Conservation (phyloP, 2,888 invertebrate genomes). For the Muschampia plurimacula region DNA sequence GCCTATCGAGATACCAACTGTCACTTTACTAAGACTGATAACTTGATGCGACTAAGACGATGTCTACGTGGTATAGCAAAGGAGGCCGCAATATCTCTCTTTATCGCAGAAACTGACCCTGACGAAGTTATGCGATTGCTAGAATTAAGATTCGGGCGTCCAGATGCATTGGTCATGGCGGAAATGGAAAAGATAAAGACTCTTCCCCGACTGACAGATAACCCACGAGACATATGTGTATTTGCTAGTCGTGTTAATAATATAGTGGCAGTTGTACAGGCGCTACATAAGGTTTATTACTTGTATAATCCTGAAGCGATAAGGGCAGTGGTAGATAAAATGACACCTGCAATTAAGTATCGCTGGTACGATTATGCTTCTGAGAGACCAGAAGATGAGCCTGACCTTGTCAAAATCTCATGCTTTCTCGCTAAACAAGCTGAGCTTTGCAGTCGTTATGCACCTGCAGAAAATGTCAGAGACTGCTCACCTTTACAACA, state of each 20-base stretch:
- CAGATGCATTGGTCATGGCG: not conserved
- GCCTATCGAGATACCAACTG: constrained; percentile 5
- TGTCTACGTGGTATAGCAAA: not conserved
- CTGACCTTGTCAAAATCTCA: not conserved
- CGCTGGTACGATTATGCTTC: constrained; percentile 1
- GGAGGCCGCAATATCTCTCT: constrained; percentile 2
- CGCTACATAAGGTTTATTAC: not conserved
- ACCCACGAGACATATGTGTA: not conserved
- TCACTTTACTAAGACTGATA: not conserved
- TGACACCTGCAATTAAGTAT: not conserved
- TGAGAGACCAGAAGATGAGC: not conserved
- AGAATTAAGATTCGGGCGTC: not conserved
- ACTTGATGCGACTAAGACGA: not conserved
- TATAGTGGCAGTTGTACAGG: not conserved
- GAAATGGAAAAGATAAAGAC: not conserved
- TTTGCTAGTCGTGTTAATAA: constrained; percentile 2
- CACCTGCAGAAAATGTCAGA: not conserved
- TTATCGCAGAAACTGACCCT: constrained; percentile 3
- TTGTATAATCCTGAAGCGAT: not conserved
- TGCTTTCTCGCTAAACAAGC: not conserved
- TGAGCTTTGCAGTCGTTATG: constrained; percentile 3
- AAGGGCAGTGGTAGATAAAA: not conserved
- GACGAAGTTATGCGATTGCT: not conserved
- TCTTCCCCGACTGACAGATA: constrained; percentile 8
- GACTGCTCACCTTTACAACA: not conserved